A percentile compares a stretch with the other conserved stretches of the same genome.
Conservation (phyloP, 1,140 invertebrate species). For the Bombus cullumanus region DNA sequence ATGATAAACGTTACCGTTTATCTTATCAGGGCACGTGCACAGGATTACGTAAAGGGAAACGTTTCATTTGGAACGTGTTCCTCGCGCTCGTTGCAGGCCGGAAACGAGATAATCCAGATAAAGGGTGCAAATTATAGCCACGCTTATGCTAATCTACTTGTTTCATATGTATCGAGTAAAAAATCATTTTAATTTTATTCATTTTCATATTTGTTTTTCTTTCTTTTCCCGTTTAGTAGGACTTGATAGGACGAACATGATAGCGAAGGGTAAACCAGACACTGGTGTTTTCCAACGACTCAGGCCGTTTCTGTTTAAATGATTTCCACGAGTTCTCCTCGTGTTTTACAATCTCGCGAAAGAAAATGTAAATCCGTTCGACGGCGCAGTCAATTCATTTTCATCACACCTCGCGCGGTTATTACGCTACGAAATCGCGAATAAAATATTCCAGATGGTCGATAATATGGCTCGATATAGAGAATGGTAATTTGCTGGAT, state of each 20-base stretch:
- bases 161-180: constrained; percentile 14
- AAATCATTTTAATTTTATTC: constrained; percentile 20
- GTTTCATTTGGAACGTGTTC: constrained; percentile 42
- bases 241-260: background rate
- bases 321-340: background rate
- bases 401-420: constrained; percentile 13
- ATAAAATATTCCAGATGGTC: constrained; percentile 40
- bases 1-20: constrained; percentile 39
- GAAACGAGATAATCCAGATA: constrained; percentile 38
- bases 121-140: constrained; percentile 40
- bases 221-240: background rate
- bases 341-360: background rate
- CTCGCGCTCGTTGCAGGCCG: constrained; percentile 3
- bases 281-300: background rate
- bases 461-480: constrained; percentile 34
- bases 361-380: constrained; percentile 28
- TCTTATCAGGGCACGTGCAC: constrained; percentile 37
- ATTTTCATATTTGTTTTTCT: background rate
- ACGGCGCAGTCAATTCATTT: background rate
- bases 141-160: constrained; percentile 45
- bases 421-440: background rate
- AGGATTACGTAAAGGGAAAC: constrained; percentile 31
- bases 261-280: background rate
- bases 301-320: constrained; percentile 43
- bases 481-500: constrained; percentile 35